Base-by-base conservation (phyloP, 2,797 vertebrate genomes). In the Crypturellus tataupa region DNA sequence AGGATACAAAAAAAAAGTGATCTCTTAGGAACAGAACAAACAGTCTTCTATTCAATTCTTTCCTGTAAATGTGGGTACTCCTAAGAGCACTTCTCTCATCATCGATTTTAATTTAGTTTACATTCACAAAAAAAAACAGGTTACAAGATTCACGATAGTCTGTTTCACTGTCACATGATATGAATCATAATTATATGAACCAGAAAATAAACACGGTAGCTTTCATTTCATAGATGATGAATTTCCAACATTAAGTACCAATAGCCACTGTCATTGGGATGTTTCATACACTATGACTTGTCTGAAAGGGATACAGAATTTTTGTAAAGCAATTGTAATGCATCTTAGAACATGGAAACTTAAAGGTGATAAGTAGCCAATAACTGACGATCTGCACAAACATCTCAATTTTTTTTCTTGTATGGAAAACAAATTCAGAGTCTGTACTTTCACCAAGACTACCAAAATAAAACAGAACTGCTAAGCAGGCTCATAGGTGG, bases 341-440 rank as follows among this genome's bases (percentile, higher is more conserved):
- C 12, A 59, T 21, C 7, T 75, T 76, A 80, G 31, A 91, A 80
- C 13, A 77, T 37, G 56, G 86, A 85, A 64, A 42, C 39, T 64
- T 18, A 42, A 31, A 42, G 31, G 27, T 42, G 39, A 12, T 29
- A 42, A 40, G 31, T 12, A 29, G 29, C 18, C 39, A 63, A 27
- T 29, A 31, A 29, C 25, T 40, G 60, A 63, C 19, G 18, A 40
- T 19, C 37, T 42, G 40, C 27, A 63, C 39, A 20, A 92, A 39
- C 13, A 69, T 3, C 6, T 6, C 19, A 16, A 6, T 44, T 92
- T 27, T 25, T 12, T 58, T 51, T 76, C 64, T 80, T 78, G 39
- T 12, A 56, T 13, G 11, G 55, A 18, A 80, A 95, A 73, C 8
- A 82, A 77, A 40, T 19, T 77, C 29, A 63, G 51, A 10, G 2